phyloP scores from a whole-genome alignment of 2,113 vertebrate genomes.

The Thunnus thynnus region DNA sequence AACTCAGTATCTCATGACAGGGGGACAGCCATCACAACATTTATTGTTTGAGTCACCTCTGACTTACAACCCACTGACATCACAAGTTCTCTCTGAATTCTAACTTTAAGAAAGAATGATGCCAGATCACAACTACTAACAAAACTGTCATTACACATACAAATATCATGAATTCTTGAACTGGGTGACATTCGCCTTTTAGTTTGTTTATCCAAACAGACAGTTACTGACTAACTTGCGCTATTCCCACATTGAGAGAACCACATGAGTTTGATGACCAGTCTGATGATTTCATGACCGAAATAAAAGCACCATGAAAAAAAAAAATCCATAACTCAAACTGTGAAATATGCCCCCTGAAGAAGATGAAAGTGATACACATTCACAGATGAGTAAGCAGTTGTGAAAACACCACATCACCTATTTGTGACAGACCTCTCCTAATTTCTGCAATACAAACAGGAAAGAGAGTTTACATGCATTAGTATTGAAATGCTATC shows the following conservation, averaged over 20 bases:
- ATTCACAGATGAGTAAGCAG: constrained; percentile 59
- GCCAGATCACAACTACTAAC: neutral
- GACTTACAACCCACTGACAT: too few species aligned
- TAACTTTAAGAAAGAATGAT: neutral
- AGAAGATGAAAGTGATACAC: constrained; percentile 50
- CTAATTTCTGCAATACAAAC: constrained; percentile 5
- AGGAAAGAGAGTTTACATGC: neutral
- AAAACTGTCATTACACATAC: neutral
- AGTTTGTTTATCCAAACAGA: neutral
- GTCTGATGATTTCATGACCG: constrained; percentile 7
- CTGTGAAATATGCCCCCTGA: constrained; percentile 19
- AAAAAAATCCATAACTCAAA: neutral
- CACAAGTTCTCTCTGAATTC: constrained; percentile 1
- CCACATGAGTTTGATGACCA: neutral
- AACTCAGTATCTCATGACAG: too few species aligned
- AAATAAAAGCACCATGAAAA: constrained; percentile 32
- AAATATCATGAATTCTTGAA: constrained; percentile 1
- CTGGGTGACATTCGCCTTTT: neutral
- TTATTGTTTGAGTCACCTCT: too few species aligned
- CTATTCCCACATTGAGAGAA: constrained; percentile 13
- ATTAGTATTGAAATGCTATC: neutral
- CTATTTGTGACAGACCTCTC: constrained; percentile 12
- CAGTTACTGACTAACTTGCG: neutral
- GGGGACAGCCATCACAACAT: too few species aligned
- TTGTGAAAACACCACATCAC: constrained; percentile 45